Base-by-base conservation (phyloP, 2,797 vertebrate genomes). In the Sarcoramphus papa region DNA sequence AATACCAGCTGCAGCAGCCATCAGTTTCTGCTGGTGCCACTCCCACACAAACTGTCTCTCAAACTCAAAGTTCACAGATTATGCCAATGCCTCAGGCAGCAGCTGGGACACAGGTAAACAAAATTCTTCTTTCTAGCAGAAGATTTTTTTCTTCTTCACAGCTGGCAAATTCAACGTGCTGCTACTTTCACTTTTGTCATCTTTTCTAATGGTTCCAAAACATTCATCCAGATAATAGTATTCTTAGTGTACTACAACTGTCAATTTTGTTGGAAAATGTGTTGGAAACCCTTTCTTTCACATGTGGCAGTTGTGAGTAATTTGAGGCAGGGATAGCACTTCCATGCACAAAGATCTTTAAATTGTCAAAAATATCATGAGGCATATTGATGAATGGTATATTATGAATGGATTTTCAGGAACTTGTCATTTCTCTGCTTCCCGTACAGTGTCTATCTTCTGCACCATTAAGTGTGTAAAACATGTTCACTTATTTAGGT, bases 61-160 rank as follows among this genome's bases (percentile, higher is more conserved):
- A 98, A 69, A 94, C 96, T 86, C 98, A 96, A 3, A 83, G 92
- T 73, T 94, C 97, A 87, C 97, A 98, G 94, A 67, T 97, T 56
- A 97, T 98, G 88, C 92, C 97, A 53, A 77, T 98, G 95, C 97
- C 98, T 88, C 99, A 98, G 90, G 97, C 97, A 23, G 79, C 97
- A 96, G 97, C 98, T 92, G 98, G 98, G 92, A 96, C 98, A 96
- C 99, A 99, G 99, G 99, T 99, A 98, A 98, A 92, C 37, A 73
- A 40, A 74, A 86, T 92, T 93, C 40, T 62, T 92, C 59, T 84
- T 88, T 73, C 85, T 83, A 76, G 87, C 57, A 89, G 60, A 63
- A n/a, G 31, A 43, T 57, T 12, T 75, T 62, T 33, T n/a, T 33
- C 45, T 62, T 85, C 53, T 90, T 91, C 65, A 92, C 63, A 95